phyloP scores from a whole-genome alignment of 2,113 vertebrate species.

The Odocoileus hemionus region DNA sequence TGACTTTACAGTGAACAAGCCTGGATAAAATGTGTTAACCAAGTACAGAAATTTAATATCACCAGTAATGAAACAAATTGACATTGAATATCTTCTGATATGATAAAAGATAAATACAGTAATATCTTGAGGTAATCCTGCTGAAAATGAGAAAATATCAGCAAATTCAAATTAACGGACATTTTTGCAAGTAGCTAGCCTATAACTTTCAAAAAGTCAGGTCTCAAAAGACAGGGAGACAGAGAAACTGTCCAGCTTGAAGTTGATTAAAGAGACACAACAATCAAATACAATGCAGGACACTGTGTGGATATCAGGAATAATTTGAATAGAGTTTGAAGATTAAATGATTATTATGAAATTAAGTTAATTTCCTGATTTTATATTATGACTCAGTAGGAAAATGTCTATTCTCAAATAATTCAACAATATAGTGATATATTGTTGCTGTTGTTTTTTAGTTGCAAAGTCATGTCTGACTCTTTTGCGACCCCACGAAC shows the following conservation, averaged over 20 bases:
- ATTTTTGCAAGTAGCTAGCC: neutral
- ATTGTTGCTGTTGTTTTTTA: neutral
- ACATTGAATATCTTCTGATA: neutral
- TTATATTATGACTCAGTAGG: neutral
- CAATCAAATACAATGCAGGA: neutral
- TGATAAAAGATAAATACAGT: neutral
- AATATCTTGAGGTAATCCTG: neutral
- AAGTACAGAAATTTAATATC: neutral
- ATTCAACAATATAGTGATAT: neutral
- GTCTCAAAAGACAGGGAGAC: neutral
- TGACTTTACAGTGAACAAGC: neutral
- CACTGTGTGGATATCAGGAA: neutral
- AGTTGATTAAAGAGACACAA: neutral
- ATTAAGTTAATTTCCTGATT: neutral
- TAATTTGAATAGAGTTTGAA: neutral
- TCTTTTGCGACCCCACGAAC: neutral
- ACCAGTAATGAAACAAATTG: neutral
- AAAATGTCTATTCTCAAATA: neutral
- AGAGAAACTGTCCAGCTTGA: neutral
- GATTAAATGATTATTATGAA: neutral
- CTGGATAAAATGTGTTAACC: neutral
- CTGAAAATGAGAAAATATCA: neutral
- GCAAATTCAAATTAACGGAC: neutral
- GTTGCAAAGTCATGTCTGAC: neutral
- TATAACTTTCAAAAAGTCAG: neutral